These are phyloP conservation scores for Zosterops pallidus DNA, from an alignment of 2,113 vertebrate species.

Conservation along the genomic window DNA sequence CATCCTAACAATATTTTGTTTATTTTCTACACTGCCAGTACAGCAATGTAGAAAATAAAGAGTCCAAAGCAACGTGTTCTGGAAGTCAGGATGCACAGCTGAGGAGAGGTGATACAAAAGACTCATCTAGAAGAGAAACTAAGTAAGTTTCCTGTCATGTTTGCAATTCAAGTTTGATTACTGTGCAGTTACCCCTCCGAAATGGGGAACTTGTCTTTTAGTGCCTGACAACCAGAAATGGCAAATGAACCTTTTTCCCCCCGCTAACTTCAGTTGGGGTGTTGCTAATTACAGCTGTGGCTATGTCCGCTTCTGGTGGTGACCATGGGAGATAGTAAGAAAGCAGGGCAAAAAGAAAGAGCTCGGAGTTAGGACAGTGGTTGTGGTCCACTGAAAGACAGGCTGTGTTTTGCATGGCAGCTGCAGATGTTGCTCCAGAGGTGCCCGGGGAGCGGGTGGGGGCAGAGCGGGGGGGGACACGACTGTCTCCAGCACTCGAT, in stretches of 20 bases:
- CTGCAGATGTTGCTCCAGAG: background rate
- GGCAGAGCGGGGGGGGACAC: accelerated
- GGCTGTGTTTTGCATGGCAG: background rate
- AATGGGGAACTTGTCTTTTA: background rate
- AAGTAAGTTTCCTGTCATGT: background rate
- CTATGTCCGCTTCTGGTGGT: background rate
- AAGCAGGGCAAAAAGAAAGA: background rate
- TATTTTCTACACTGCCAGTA: background rate
- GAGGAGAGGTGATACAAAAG: background rate
- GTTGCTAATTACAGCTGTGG: background rate
- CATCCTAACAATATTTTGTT: background rate
- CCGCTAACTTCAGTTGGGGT: background rate
- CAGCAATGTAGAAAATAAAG: background rate
- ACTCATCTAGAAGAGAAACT: background rate
- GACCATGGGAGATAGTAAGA: accelerated
- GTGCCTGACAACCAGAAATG: background rate
- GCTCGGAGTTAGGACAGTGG: background rate
- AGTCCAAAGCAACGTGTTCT: background rate
- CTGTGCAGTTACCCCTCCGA: background rate
- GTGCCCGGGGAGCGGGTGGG: background rate
- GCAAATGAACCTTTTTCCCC: background rate
- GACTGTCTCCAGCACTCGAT: background rate
- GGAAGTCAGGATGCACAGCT: background rate
- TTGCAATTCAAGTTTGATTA: background rate
- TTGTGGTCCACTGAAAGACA: background rate